Evolutionary conservation across 1,140 invertebrate species (phyloP).

Genomic region (Drosophila kohkoa): DNA sequence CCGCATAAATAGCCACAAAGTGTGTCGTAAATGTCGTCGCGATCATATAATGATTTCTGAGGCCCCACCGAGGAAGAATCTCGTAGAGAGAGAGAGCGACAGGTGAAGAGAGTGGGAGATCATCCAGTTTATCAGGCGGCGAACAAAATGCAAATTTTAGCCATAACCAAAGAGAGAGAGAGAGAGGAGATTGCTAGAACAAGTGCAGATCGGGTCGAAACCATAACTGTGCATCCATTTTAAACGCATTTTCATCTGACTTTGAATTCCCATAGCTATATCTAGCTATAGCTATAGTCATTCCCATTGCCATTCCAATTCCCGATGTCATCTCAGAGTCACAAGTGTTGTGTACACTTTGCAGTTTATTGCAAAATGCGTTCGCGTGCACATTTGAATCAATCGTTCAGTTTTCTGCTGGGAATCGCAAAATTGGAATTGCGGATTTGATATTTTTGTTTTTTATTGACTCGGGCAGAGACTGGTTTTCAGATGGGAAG

Average conservation of each 20-base stretch:
- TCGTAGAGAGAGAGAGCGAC: background rate
- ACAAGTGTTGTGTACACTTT: constrained; percentile 49
- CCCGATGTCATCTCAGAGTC: background rate
- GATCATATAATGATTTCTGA: constrained; percentile 66
- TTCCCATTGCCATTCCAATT: constrained; percentile 20
- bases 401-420: constrained; percentile 48
- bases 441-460: constrained; percentile 40
- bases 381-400: constrained; percentile 80
- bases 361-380: constrained; percentile 74
- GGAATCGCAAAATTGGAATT: constrained; percentile 23
- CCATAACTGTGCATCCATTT: constrained; percentile 47
- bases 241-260: constrained; percentile 33
- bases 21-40: constrained; percentile 77
- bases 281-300: background rate
- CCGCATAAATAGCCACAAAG: constrained; percentile 79
- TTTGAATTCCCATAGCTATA: constrained; percentile 26
- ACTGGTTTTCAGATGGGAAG: constrained; percentile 45
- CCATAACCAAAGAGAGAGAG: background rate
- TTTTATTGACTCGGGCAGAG: constrained; percentile 42
- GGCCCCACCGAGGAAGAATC: background rate
- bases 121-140: constrained; percentile 55
- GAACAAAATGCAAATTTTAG: constrained; percentile 70
- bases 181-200: constrained; percentile 62
- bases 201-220: constrained; percentile 59
- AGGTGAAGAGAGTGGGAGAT: background rate